These are phyloP conservation scores for Microhierax caerulescens DNA, from an alignment of 2,797 vertebrate species.

Conservation along the genomic window DNA sequence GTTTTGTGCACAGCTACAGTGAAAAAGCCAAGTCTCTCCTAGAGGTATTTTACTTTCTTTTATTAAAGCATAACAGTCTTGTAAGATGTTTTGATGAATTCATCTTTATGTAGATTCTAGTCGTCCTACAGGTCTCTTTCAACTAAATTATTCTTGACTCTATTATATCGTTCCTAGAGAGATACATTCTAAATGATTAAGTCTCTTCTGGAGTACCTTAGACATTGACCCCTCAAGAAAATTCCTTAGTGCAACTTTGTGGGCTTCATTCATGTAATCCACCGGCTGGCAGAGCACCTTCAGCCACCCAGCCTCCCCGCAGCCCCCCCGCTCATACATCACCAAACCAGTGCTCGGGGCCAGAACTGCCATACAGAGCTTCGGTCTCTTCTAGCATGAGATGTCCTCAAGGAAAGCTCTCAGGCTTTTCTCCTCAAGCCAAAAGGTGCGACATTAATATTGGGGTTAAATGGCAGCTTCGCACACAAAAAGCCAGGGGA, in stretches of 20 bases:
- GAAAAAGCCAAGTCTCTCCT: background rate
- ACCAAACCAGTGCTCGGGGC: background rate
- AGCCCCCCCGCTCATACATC: background rate
- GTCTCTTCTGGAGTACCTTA: background rate
- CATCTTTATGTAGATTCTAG: background rate
- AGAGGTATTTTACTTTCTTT: background rate
- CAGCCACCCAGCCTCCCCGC: fast-evolving
- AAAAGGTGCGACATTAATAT: background rate
- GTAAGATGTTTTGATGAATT: background rate
- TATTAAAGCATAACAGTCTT: background rate
- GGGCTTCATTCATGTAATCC: background rate
- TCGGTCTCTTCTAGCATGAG: background rate
- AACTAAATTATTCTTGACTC: background rate
- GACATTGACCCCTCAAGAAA: background rate
- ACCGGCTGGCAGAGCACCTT: background rate
- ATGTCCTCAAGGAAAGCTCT: background rate
- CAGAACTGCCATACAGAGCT: background rate
- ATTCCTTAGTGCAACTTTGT: background rate
- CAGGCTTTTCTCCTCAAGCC: background rate
- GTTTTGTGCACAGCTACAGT: background rate
- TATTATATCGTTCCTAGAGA: background rate
- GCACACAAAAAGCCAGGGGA: background rate
- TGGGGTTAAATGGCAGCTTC: background rate
- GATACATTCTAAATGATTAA: background rate
- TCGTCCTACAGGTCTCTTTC: background rate